phyloP scores from a whole-genome alignment of 2,113 vertebrate genomes.

The Chlorocebus sabaeus region DNA sequence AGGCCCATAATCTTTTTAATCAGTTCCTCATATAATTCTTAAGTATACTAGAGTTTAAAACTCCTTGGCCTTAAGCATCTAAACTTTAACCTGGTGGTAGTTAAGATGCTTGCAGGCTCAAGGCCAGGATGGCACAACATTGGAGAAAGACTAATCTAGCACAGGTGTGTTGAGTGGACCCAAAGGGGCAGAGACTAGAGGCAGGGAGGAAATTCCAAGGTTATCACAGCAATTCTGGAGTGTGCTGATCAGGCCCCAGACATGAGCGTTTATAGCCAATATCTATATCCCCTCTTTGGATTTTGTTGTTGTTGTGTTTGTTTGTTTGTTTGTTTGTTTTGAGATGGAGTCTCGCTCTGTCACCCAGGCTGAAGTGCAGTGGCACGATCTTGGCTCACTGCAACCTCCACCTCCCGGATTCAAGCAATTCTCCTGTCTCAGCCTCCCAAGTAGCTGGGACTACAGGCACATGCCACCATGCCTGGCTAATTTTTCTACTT shows the following conservation, averaged over 20 bases:
- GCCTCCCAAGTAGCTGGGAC: too few species aligned
- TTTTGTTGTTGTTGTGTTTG: too few species aligned
- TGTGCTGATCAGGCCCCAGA: neutral
- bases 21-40: neutral
- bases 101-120: neutral
- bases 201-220: neutral
- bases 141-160: neutral
- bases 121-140: neutral
- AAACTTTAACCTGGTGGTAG: neutral
- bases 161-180: too few species aligned
- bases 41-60: neutral
- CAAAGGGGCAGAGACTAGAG: neutral
- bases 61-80: neutral
- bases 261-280: neutral
- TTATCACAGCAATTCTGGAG: neutral
- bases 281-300: neutral
- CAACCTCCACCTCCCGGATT: too few species aligned
- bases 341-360: too few species aligned
- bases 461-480: too few species aligned
- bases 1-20: neutral
- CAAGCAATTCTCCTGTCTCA: too few species aligned
- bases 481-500: too few species aligned
- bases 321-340: too few species aligned
- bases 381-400: too few species aligned
- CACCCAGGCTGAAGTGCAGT: too few species aligned